These are phyloP conservation scores for Phalacrocorax pelagicus DNA, from an alignment of 2,113 vertebrate species.

Conservation along the genomic window DNA sequence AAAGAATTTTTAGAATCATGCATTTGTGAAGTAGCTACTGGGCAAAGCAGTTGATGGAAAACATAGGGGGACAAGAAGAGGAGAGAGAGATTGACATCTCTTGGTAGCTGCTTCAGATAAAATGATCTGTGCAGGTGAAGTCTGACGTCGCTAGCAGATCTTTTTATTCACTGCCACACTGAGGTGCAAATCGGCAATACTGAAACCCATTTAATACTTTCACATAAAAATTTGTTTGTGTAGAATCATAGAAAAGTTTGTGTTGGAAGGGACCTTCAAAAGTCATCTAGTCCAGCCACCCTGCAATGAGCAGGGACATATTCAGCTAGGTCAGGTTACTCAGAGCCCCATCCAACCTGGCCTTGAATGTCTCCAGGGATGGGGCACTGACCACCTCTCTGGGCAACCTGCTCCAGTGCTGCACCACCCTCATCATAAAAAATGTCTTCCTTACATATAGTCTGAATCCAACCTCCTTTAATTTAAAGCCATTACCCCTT, in stretches of 20 bases:
- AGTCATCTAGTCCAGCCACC: neutral
- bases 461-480: neutral
- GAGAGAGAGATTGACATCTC: neutral
- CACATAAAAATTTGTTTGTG: neutral
- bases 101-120: neutral
- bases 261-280: neutral
- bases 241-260: neutral
- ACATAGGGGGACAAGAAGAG: neutral
- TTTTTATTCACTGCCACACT: neutral
- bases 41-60: neutral
- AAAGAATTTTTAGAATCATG: conserved; percentile 8
- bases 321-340: neutral
- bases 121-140: neutral
- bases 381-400: neutral
- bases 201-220: neutral
- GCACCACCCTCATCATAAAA: neutral
- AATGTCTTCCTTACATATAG: neutral
- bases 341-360: neutral
- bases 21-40: neutral
- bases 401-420: neutral
- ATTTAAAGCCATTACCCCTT: neutral
- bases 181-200: neutral
- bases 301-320: neutral
- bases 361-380: neutral
- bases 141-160: neutral